Base-by-base conservation (phyloP, 2,888 invertebrate genomes). In the Macrophya annulata region DNA sequence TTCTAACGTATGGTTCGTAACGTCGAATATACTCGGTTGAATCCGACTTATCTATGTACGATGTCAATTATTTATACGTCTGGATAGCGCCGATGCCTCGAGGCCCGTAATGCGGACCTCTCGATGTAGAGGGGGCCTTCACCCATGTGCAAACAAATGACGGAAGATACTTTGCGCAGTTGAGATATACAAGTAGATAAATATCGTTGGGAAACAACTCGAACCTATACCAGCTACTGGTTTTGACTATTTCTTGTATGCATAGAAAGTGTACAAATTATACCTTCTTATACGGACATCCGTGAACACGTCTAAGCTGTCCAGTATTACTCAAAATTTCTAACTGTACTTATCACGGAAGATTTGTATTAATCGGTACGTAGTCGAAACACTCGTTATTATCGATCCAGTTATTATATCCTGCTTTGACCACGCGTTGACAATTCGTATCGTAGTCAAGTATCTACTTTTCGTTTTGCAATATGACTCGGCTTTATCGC, bases 41-140 rank as follows among this genome's bases (percentile, higher is more conserved):
- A 85, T 85, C 84, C 84, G 83, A 86, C 84, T 85, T 79, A 82
- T 85, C 62, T 71, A 43, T 71, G 55, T 31, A 79, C 71, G 72
- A 62, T 68, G 85, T 86, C 86, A 86, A 86, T 86, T 86, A 86
- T 86, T 86, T 86, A 86, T 86, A 74, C 83, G 81, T 82, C 77
- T 43, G 81, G 81, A 81, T 62, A 81, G 59, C 81, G 81, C 81
- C 81, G 81, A 81, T 81, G 81, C 81, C 81, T 81, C 81, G 21
- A 43, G 81, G 81, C 59, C 81, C 59, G 59, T 81, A 43, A 74
- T 86, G 85, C 81, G 84, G 81, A 59, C 9, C 62, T 51, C n/a
- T 51, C n/a, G n/a, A 43, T n/a, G 62, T 48, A 51, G 77, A 31
- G 31, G 48, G 77, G 77, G 77, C 31, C 51, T 51, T 81, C 43